Conservation (phyloP, 2,113 vertebrate genomes). For the Holacanthus passer region DNA sequence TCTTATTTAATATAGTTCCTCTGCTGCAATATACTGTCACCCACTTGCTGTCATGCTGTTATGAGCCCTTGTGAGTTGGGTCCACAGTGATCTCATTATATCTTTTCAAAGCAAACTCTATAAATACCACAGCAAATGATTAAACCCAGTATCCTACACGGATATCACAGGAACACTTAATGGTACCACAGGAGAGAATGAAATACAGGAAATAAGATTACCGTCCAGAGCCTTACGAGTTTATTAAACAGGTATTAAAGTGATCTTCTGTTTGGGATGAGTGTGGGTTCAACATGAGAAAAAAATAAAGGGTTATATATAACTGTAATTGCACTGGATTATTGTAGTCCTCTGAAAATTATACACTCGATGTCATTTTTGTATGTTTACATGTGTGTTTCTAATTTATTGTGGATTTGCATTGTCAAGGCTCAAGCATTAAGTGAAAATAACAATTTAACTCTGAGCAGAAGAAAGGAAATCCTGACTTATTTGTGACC, state of each 20-base stretch:
- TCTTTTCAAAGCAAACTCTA: conserved; percentile 24
- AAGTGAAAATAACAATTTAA: not conserved
- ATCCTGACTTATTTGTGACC: conserved; percentile 42
- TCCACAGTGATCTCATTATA: conserved; percentile 36
- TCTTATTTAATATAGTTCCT: not conserved
- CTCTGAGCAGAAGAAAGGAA: not conserved
- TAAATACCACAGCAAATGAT: not conserved
- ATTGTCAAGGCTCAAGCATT: not conserved
- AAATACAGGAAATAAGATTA: not conserved
- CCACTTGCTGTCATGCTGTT: conserved; percentile 15
- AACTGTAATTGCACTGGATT: not conserved
- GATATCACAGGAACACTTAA: conserved; percentile 1
- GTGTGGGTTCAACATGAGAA: not conserved
- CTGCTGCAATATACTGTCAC: not conserved
- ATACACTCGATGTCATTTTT: not conserved
- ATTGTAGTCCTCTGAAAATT: not conserved
- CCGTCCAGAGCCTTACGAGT: not conserved
- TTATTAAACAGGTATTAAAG: not conserved
- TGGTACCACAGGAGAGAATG: conserved; percentile 21
- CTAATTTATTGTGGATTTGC: not conserved
- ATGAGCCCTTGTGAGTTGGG: not conserved
- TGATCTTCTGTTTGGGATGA: not conserved
- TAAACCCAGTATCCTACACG: not conserved
- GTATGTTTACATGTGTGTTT: not conserved
- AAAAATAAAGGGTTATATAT: not conserved